Base-by-base conservation (phyloP, 2,888 invertebrate species). In the Alviniconcha strummeri region DNA sequence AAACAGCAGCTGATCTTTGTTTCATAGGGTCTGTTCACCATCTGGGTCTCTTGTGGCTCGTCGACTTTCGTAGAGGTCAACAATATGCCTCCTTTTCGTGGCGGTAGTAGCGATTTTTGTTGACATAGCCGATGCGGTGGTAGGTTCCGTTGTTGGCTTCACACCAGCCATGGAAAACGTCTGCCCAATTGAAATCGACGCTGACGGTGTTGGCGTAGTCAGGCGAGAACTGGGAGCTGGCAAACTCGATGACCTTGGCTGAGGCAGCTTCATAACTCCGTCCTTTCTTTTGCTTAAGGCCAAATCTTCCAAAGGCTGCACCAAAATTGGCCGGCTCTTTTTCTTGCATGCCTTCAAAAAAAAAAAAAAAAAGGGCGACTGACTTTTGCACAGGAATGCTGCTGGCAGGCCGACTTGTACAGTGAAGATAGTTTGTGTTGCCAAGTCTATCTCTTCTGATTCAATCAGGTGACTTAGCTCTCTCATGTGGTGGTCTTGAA, bases 311-410 rank as follows among this genome's bases (percentile, higher is more conserved):
- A 1, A 72, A 36, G 17, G 19, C 52, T 9, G 19, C 72, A 9
- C 52, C 72, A 9, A 72, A 52, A 11, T 17, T 17, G 52, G 19
- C 19, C 17, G 72, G 72, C 52, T 72, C 72, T 11, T 36, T 8
- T 15, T 19, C 19, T 11, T 72, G 72, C 72, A 72, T 72, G 8
- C 72, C 72, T 72, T 72, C 72, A 72, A 72, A 72, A 72, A 72
- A 72, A 17, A 1, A 9, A 3, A 72, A 72, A 72, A 72, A 72
- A 72, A 17, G 4, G 1, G 9, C 72, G 72, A 17, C 72, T 72
- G 19, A 17, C 72, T 72, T 72, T 72, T 72, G 72, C 72, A 15
- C 13, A 9, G 9, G 72, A 72, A 72, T 72, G 72, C 17, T 15
- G 17, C 72, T 72, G 72, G 52, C 72, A 72, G 52, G 72, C 72